Evolutionary conservation across 2,797 vertebrate species (phyloP), one percentile per base, ranked within the genome.

Genomic region (Spinus olivaceus): DNA sequence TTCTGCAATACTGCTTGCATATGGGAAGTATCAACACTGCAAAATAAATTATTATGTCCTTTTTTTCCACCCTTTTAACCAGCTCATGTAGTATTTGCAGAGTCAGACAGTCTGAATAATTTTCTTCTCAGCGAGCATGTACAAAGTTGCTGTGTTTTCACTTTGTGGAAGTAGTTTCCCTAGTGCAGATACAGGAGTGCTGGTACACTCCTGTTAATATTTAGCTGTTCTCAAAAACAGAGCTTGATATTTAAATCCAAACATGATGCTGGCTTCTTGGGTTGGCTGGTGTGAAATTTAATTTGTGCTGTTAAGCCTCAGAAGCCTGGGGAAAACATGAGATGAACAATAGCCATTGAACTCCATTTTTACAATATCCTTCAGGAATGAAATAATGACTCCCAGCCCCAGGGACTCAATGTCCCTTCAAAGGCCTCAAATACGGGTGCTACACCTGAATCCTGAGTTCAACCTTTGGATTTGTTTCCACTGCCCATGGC

Each of bases 241-340:
- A 81, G 39, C 22, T 82, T 89, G 70, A 63, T 94, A 89, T 96
- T 97, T 90, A 96, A 95, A 92, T 88, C 86, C 88, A 92, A 97
- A 96, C 59, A 89, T n/a, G 91, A 80, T 61, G 60, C 74, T 95
- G 79, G 86, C 81, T 92, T 93, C 86, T 96, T 97, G 90, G 78
- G 72, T 89, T 96, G 92, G 49, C 91, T 97, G 78, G 81, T 91
- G 86, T 91, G 79, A 97, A 97, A 94, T 86, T 91, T 91, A 94
- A 95, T 96, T 97, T 96, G 39, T 84, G 39, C 71, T 86, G 73
- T 89, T 96, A 98, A 96, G 81, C 80, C 39, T 50, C 86, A 96
- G 92, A 94, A 90, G 46, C 60, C 69, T 89, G 72, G 59, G 87
- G 79, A 94, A 97, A 96, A 92, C 72, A 67, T 24, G 1, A 81